phyloP scores from a whole-genome alignment of 2,113 vertebrate species.

The Syngnathoides biaculeatus region DNA sequence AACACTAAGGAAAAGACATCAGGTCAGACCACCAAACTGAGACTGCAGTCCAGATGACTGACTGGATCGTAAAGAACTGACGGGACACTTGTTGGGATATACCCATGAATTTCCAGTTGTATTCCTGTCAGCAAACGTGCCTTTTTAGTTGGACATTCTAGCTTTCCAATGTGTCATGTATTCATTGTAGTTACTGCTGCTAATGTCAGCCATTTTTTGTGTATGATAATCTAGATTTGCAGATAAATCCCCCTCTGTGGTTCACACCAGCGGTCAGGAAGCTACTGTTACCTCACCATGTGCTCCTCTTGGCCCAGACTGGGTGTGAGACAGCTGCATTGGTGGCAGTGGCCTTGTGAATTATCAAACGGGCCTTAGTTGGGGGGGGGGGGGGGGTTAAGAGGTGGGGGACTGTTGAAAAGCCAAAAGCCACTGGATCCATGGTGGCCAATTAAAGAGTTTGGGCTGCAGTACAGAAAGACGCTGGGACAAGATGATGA shows the following conservation, averaged over 20 bases:
- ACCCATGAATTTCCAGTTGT: neutral
- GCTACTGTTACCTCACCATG: conserved; percentile 24
- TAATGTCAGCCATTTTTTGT: neutral
- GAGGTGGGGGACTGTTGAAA: conserved; percentile 54
- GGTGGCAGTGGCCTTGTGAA: conserved; percentile 27
- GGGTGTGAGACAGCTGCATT: conserved; percentile 52
- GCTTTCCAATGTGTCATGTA: too few species aligned
- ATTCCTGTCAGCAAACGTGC: neutral
- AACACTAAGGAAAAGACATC: conserved; percentile 16
- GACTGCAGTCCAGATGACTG: too few species aligned
- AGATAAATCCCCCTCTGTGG: neutral
- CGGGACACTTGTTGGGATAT: neutral
- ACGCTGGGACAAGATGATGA: conserved; percentile 46
- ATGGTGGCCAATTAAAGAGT: conserved; percentile 48
- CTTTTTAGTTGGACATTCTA: too few species aligned
- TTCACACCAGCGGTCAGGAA: conserved; percentile 17
- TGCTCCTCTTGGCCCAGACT: conserved; percentile 7
- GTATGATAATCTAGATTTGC: neutral
- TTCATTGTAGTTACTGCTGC: too few species aligned
- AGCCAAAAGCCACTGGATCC: conserved; percentile 32
- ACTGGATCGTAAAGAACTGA: neutral
- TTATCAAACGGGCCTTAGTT: conserved; percentile 26
- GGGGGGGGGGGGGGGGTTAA: neutral
- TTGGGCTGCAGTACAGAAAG: conserved; percentile 37
- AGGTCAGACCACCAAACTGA: too few species aligned